phyloP scores from a whole-genome alignment of 2,888 invertebrate species.

The Allolobophora icterica region DNA sequence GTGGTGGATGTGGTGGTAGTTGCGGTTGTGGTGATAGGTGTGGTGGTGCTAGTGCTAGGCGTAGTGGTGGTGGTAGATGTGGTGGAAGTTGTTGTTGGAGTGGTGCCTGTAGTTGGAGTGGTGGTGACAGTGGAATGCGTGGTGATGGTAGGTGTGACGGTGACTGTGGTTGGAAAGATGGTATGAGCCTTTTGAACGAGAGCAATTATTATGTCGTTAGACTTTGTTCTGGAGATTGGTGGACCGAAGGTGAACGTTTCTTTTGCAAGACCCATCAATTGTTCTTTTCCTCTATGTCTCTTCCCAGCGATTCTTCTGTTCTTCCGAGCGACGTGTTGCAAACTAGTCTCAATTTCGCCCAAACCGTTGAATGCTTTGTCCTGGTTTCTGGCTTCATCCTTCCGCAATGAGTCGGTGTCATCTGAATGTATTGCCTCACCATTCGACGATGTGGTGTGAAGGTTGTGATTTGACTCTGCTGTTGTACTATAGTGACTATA shows the following conservation, averaged over 20 bases:
- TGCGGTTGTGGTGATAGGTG: not conserved
- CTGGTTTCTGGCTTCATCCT: not conserved
- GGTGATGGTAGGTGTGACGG: not conserved
- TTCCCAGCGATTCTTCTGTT: not conserved
- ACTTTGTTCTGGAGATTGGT: not conserved
- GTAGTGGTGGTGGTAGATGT: not conserved
- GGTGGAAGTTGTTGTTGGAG: no score
- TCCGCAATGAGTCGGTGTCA: no score
- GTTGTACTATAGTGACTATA: no score
- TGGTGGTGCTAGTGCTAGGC: not conserved
- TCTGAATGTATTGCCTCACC: no score
- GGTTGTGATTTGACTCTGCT: not conserved
- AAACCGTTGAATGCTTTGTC: not conserved
- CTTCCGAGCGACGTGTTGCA: not conserved
- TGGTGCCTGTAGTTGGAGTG: no score
- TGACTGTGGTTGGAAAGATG: not conserved
- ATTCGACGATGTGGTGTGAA: not conserved
- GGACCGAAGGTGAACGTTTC: not conserved
- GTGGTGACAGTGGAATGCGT: no score
- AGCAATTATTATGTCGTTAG: no score
- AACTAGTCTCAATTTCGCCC: not conserved
- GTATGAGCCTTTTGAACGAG: no score
- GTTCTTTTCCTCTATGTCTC: not conserved
- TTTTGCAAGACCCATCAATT: not conserved
- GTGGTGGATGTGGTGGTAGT: not conserved